Evolutionary conservation across 2,888 invertebrate species (phyloP), one percentile per base, ranked within the genome.

Genomic region (Cataglyphis livida): DNA sequence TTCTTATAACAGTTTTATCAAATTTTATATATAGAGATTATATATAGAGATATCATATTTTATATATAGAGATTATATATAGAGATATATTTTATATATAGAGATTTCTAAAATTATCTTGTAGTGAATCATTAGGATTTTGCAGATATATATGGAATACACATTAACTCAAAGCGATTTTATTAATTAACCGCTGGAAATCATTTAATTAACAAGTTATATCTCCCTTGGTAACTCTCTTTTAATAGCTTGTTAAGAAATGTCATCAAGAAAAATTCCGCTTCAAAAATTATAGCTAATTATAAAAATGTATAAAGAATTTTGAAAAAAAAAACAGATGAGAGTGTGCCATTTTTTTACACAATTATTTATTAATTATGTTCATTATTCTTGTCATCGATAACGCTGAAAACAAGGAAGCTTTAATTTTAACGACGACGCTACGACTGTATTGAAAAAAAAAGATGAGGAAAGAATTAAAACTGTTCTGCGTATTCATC

Each of bases 11-110:
- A 0, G 0, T 41, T 75, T 28, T 54, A 54, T 38, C 28, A 65
- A 65, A 51, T 75, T 35, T 73, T n/a, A 61, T n/a, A 44, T 44
- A 28, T 65, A 41, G 21, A 61, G 21, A 48, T 48, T 32, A n/a
- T n/a, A n/a, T n/a, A n/a, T n/a, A n/a, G n/a, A n/a, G n/a, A n/a
- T n/a, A n/a, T n/a, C n/a, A n/a, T n/a, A n/a, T n/a, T n/a, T n/a
- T n/a, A n/a, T n/a, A n/a, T n/a, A n/a, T n/a, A n/a, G n/a, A n/a
- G n/a, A n/a, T n/a, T n/a, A n/a, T n/a, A n/a, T n/a, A n/a, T n/a
- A n/a, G n/a, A n/a, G n/a, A 61, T n/a, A 44, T 44, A 51, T 75
- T 35, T 73, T n/a, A 61, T n/a, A 44, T 44, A 28, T 65, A 41
- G 21, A 61, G 21, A 48, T 48, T 32, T 62, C 1, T 35, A 48